phyloP scores from a whole-genome alignment of 2,888 invertebrate genomes.

The Tipula vernalis region DNA sequence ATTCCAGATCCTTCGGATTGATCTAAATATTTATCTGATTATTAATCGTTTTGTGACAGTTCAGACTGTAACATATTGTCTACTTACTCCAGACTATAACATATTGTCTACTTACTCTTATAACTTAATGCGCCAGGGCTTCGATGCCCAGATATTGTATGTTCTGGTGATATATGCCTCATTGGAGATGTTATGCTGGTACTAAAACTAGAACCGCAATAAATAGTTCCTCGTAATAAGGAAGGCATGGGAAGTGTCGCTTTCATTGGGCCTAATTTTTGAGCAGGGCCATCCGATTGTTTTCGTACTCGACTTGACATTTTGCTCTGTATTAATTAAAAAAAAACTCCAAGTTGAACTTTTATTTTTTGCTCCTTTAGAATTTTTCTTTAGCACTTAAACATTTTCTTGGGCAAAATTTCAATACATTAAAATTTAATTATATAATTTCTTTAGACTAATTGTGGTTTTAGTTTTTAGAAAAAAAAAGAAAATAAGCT shows the following conservation, averaged over 20 bases:
- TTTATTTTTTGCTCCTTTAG: neutral
- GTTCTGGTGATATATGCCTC: constrained; percentile 57
- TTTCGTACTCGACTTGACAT: constrained; percentile 53
- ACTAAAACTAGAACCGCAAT: constrained; percentile 22
- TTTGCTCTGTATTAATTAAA: neutral
- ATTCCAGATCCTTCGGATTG: constrained; percentile 31
- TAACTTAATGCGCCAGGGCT: constrained; percentile 61
- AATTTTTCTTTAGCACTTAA: neutral
- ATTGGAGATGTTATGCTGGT: constrained; percentile 32
- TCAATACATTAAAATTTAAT: neutral
- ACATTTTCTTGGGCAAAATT: neutral
- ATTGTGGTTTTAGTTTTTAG: neutral
- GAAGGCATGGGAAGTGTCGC: constrained; percentile 66
- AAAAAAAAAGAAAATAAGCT: neutral
- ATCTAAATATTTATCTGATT: neutral
- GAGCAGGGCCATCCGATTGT: constrained; percentile 42
- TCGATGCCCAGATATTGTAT: constrained; percentile 54
- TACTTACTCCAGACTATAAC: constrained; percentile 38
- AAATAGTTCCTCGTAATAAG: constrained; percentile 41
- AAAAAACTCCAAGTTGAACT: neutral
- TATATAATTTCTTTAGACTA: neutral
- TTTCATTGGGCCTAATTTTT: constrained; percentile 55
- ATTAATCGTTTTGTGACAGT: neutral
- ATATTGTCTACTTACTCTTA: constrained; percentile 44
- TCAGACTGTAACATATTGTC: neutral